These are phyloP conservation scores for Phrynosoma blainvillii DNA, from an alignment of 2,113 vertebrate genomes.

Conservation along the genomic window DNA sequence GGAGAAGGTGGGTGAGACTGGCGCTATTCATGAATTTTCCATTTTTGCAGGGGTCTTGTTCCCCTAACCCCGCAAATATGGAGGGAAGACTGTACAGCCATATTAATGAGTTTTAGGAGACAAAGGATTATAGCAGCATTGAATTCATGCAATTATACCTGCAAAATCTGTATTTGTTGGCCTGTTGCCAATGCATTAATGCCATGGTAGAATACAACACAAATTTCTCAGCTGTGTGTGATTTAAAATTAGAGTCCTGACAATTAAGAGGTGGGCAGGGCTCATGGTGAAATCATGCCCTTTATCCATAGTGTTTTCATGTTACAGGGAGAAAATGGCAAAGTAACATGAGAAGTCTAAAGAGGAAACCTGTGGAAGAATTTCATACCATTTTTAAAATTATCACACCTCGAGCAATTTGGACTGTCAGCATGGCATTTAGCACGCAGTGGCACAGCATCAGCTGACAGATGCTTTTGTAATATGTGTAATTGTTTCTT, in stretches of 20 bases:
- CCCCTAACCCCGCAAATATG: too few species aligned
- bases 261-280: background rate
- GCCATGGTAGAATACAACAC: background rate
- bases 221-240: background rate
- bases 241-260: conserved; percentile 1
- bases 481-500: background rate
- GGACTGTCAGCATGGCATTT: background rate
- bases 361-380: background rate
- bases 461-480: background rate
- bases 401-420: background rate
- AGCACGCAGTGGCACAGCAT: background rate
- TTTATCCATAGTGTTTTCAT: background rate
- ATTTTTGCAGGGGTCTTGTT: too few species aligned
- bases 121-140: background rate
- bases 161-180: background rate
- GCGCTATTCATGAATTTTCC: too few species aligned
- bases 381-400: background rate
- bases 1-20: too few species aligned
- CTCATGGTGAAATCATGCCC: too few species aligned
- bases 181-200: background rate
- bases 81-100: background rate
- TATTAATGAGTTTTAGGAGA: background rate
- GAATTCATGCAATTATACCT: background rate
- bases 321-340: background rate
- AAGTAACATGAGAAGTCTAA: background rate